Conservation (phyloP, 2,113 vertebrate genomes). For the Atlantisia rogersi region DNA sequence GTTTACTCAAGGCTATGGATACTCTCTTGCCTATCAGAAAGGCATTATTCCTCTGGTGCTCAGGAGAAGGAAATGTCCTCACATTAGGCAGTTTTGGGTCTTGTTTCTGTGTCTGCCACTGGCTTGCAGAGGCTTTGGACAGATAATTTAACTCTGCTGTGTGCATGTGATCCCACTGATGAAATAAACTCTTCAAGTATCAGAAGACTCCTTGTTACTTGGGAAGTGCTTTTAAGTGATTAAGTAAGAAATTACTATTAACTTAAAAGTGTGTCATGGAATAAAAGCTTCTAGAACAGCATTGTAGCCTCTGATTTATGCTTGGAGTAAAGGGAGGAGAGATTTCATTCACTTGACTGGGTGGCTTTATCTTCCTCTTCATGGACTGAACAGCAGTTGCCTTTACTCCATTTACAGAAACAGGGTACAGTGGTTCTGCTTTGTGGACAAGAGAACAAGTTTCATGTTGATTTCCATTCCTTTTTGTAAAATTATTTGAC, state of each 20-base stretch:
- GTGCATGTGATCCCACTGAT: not conserved
- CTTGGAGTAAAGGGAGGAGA: not conserved
- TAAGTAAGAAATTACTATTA: not conserved
- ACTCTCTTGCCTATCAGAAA: not conserved
- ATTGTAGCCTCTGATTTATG: not conserved
- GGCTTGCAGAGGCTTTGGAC: not conserved
- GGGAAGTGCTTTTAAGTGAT: not conserved
- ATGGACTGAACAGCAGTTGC: not conserved
- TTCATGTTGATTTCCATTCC: not conserved
- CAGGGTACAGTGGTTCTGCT: too few species aligned
- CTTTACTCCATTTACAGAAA: not conserved
- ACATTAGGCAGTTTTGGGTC: not conserved
- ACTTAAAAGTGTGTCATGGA: not conserved
- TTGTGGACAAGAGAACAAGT: not conserved
- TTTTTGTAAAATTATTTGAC: not conserved
- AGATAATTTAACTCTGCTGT: not conserved
- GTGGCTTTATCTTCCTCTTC: not conserved
- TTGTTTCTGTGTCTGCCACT: not conserved
- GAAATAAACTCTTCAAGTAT: not conserved
- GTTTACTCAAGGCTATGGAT: not conserved
- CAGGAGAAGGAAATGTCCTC: not conserved
- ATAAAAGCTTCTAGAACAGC: not conserved
- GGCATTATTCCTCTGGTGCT: not conserved
- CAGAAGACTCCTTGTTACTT: not conserved
- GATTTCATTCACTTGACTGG: not conserved